Evolutionary conservation across 2,797 vertebrate genomes (phyloP), one percentile per base, ranked within the genome.

Genomic region (Brotula barbata): DNA sequence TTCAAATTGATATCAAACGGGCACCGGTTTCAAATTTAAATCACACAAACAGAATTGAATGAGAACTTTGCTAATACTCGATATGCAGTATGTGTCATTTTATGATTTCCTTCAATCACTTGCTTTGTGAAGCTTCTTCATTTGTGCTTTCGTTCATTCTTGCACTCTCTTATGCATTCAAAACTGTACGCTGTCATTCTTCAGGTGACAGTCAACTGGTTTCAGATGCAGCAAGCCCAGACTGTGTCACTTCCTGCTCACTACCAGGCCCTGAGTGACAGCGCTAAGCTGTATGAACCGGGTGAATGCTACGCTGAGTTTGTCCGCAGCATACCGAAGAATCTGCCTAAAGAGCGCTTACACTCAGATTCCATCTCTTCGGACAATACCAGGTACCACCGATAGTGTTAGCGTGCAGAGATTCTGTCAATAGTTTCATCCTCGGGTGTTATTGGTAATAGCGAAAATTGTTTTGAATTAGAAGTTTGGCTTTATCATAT

Each of bases 151-250:
- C n/a, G n/a, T n/a, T n/a, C n/a, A n/a, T n/a, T n/a, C n/a, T n/a
- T n/a, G n/a, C n/a, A n/a, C n/a, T n/a, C n/a, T n/a, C n/a, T n/a
- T n/a, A n/a, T n/a, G n/a, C n/a, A n/a, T n/a, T n/a, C n/a, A n/a
- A n/a, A n/a, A n/a, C 6, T 33, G 31, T 33, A 33, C 6, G 13
- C 6, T 36, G 21, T 57, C 28, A 0, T 39, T 45, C 51, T 41
- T 22, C 51, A 99, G 97, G 95, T 95, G 84, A 96, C 96, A 0
- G 96, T 99, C 68, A 99, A 98, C 88, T 93, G 97, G 89, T 97
- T 97, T 87, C 96, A 99, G 85, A 93, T 98, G 90, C 96, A 98
- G 80, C 96, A 98, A 6, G 82, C 90, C 0, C 96, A 96, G 81
- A 92, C 88, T 14, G 90, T 92, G 17, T 92, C 93, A 5, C 89